These are phyloP conservation scores for Opisthocomus hoazin DNA, from an alignment of 2,113 vertebrate species.

Conservation along the genomic window DNA sequence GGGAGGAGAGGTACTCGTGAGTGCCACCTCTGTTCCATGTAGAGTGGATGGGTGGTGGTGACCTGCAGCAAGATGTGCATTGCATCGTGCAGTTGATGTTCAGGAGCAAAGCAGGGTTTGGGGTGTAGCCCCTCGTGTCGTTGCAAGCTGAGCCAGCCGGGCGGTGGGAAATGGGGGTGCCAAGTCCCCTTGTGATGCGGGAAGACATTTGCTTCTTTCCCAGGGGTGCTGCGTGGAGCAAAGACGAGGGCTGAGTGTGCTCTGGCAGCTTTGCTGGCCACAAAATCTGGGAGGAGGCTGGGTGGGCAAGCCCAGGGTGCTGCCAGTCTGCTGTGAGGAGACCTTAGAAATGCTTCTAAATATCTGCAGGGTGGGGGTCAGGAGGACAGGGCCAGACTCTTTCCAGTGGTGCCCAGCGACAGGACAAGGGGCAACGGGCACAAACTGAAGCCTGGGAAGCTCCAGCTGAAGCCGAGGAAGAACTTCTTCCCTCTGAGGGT, in stretches of 20 bases:
- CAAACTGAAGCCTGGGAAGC: no score
- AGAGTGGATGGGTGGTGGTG: background rate
- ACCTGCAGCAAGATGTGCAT: background rate
- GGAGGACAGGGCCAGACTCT: no score
- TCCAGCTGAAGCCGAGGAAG: no score
- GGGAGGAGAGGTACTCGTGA: background rate
- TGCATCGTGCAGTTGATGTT: fast-evolving
- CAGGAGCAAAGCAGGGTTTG: background rate
- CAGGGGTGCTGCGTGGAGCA: background rate
- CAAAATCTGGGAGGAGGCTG: background rate
- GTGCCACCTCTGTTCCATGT: background rate
- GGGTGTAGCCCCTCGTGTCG: background rate
- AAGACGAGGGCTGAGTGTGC: background rate
- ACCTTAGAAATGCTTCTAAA: no score
- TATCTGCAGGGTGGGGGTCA: no score
- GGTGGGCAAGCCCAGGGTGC: background rate
- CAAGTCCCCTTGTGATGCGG: background rate
- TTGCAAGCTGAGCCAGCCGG: background rate
- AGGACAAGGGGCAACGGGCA: no score
- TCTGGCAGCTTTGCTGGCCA: background rate
- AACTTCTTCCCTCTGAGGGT: no score
- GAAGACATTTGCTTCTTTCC: background rate
- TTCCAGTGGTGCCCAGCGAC: no score
- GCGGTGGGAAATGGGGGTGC: background rate
- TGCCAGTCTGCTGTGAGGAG: fast-evolving